Conservation (phyloP, 2,888 invertebrate species). For the Drosophila anomalata region DNA sequence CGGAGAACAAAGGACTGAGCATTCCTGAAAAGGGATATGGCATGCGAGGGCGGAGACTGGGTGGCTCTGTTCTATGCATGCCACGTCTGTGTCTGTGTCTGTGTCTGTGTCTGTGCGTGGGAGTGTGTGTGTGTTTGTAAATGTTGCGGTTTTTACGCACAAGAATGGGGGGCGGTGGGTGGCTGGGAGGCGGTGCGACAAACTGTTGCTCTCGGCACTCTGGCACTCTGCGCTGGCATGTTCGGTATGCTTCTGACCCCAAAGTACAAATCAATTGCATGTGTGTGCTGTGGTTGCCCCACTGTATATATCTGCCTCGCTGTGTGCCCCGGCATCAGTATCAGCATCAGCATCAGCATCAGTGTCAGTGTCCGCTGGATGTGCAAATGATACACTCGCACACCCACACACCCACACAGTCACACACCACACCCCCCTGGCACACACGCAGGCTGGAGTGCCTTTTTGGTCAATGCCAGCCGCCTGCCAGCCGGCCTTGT, state of each 20-base stretch:
- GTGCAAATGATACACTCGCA: slow-evolving; percentile 31
- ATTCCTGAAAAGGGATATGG: slow-evolving; percentile 9
- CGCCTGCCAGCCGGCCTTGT: slow-evolving; percentile 66
- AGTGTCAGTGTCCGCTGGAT: slow-evolving; percentile 20
- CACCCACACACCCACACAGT: slow-evolving; percentile 22
- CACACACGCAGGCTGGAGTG: slow-evolving; percentile 24
- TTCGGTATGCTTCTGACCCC: slow-evolving; percentile 67
- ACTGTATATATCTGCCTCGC: slow-evolving; percentile 12
- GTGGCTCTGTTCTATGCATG: background rate
- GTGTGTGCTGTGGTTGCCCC: slow-evolving; percentile 43
- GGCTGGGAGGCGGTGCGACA: slow-evolving; percentile 38
- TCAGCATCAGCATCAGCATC: slow-evolving; percentile 31
- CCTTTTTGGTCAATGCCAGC: slow-evolving; percentile 66
- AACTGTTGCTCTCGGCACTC: slow-evolving; percentile 71
- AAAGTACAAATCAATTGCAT: slow-evolving; percentile 77
- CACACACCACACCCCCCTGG: background rate
- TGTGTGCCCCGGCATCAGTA: slow-evolving; percentile 37
- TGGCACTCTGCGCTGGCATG: slow-evolving; percentile 70
- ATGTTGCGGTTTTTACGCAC: slow-evolving; percentile 50
- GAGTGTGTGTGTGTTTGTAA: slow-evolving; percentile 34
- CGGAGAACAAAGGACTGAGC: background rate
- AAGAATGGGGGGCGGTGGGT: background rate
- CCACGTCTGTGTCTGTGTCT: background rate
- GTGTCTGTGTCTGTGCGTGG: background rate
- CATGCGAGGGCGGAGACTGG: background rate